Evolutionary conservation across 2,888 invertebrate genomes (phyloP).

Genomic region (Leptinotarsa haldemani): DNA sequence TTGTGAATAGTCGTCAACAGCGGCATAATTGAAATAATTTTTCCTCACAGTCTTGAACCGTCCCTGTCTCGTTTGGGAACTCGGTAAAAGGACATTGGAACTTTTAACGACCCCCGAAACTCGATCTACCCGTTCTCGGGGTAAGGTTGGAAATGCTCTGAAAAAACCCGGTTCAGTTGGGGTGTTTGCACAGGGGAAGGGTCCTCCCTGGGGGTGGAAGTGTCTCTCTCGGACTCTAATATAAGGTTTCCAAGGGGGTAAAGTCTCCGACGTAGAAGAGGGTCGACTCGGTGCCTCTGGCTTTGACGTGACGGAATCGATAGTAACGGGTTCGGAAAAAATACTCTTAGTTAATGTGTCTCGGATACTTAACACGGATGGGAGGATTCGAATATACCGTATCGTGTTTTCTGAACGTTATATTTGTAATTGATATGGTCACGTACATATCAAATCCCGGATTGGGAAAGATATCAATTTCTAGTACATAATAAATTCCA

Average conservation of each 20-base stretch:
- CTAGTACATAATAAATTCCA: too few species aligned
- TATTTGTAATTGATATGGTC: neutral
- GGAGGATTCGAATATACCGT: conserved; percentile 45
- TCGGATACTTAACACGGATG: conserved; percentile 52
- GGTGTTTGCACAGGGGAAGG: conserved; percentile 22
- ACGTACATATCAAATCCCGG: neutral
- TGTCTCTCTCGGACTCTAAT: conserved; percentile 46
- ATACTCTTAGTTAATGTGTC: conserved; percentile 34
- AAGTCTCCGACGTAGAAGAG: conserved; percentile 52
- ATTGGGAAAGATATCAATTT: neutral
- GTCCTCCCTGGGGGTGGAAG: conserved; percentile 30
- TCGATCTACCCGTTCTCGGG: conserved; percentile 36
- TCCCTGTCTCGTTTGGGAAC: conserved; percentile 22
- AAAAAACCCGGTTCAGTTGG: conserved; percentile 25
- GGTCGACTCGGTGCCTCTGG: conserved; percentile 40
- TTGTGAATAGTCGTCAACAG: too few species aligned
- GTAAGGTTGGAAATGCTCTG: conserved; percentile 34
- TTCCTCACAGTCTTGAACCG: neutral
- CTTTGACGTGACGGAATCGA: conserved; percentile 40
- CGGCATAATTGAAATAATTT: too few species aligned
- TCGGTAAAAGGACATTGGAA: conserved; percentile 40
- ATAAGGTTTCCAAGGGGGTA: conserved; percentile 55
- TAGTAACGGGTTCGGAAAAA: conserved; percentile 35
- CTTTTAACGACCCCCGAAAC: conserved; percentile 38
- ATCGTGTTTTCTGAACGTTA: neutral